Conservation (phyloP, 2,888 invertebrate species). For the Drosophila algonquin region DNA sequence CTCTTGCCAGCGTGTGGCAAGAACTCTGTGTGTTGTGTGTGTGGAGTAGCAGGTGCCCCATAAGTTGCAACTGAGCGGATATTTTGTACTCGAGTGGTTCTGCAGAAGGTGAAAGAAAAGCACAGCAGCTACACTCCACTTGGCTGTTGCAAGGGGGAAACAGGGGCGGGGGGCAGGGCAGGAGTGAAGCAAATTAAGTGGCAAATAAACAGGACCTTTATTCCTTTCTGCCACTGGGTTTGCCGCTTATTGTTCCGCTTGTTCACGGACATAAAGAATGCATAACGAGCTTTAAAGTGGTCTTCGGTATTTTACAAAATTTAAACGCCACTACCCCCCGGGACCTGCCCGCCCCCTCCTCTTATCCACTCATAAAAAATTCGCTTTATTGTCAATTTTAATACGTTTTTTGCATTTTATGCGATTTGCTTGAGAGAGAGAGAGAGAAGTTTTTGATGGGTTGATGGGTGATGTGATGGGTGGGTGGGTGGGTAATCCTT, state of each 20-base stretch:
- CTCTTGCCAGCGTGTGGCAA: no score
- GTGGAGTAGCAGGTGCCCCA: constrained; percentile 35
- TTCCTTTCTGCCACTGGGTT: constrained; percentile 25
- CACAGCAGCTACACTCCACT: background rate
- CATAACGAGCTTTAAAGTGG: constrained; percentile 74
- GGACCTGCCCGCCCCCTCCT: background rate
- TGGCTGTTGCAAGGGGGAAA: constrained; percentile 57
- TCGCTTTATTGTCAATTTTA: constrained; percentile 81
- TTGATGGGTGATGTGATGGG: background rate
- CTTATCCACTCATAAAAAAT: constrained; percentile 5
- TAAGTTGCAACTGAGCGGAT: constrained; percentile 75
- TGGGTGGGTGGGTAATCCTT: constrained; percentile 59
- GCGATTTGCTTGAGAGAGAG: constrained; percentile 60
- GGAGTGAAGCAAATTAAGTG: constrained; percentile 73
- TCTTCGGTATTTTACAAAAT: constrained; percentile 51
- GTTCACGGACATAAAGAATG: constrained; percentile 61
- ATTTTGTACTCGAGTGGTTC: constrained; percentile 67
- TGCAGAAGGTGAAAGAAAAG: constrained; percentile 55
- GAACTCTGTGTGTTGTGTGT: background rate
- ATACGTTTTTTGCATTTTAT: constrained; percentile 78
- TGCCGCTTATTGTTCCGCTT: constrained; percentile 38
- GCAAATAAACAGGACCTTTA: constrained; percentile 75
- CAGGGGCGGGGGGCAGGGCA: no score
- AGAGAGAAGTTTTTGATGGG: constrained; percentile 23
- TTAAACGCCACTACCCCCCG: constrained; percentile 37